Percentiles rank a stretch among this genome's conserved stretches.
Conservation (phyloP, 2,113 vertebrate genomes). For the Campylomormyrus tamandua region DNA sequence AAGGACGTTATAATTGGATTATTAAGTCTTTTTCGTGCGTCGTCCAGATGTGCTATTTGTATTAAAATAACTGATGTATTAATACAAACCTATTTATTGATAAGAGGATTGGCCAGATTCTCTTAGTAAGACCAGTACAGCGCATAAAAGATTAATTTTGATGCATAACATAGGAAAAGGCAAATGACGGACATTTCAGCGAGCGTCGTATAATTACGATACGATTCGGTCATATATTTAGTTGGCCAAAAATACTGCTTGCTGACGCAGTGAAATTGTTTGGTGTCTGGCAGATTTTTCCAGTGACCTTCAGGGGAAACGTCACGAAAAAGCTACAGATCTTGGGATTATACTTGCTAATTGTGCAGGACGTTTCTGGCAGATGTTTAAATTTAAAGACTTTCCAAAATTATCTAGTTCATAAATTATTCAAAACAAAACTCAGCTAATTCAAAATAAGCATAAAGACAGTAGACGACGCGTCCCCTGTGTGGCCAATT, state of each 20-base stretch:
- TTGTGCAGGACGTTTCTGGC: not conserved
- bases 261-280: slow-evolving; percentile 7
- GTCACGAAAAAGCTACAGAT: not conserved
- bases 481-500: not conserved
- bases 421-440: slow-evolving; percentile 5
- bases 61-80: not conserved
- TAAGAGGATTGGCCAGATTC: not conserved
- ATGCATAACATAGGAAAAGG: not conserved
- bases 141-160: not conserved
- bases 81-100: not conserved
- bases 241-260: not conserved
- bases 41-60: not conserved
- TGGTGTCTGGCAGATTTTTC: not conserved
- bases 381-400: slow-evolving; percentile 3
- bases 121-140: not conserved
- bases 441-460: not conserved
- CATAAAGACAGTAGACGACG: not conserved
- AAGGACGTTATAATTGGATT: not conserved
- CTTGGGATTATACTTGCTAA: not conserved
- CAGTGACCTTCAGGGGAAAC: slow-evolving; percentile 15
- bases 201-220: not conserved
- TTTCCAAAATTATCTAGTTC: not conserved
- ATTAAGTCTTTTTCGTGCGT: not conserved
- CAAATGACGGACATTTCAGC: not conserved
- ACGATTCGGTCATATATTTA: not conserved